Evolutionary conservation across 2,113 vertebrate genomes (phyloP).

Genomic region (Lucifuga dentata): DNA sequence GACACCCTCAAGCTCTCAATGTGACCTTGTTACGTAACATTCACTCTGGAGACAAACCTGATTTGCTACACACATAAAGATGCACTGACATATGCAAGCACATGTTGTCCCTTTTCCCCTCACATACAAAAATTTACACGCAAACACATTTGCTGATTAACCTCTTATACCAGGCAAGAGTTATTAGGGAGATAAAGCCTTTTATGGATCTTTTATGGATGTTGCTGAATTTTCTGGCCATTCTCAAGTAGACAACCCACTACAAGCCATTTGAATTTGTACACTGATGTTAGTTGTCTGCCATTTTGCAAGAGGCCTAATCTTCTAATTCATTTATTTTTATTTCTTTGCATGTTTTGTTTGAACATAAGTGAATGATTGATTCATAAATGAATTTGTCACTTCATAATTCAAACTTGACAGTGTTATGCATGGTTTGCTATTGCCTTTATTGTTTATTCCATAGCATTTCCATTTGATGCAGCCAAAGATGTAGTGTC

Average conservation of each 20-base stretch:
- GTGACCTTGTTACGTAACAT: constrained; percentile 70
- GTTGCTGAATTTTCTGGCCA: constrained; percentile 53
- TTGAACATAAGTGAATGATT: constrained; percentile 13
- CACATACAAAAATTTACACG: constrained; percentile 19
- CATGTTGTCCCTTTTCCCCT: constrained; percentile 28
- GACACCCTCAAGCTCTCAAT: constrained; percentile 59
- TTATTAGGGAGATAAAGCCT: no score
- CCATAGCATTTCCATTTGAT: constrained; percentile 21
- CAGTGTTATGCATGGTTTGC: constrained; percentile 14
- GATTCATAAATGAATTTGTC: constrained; percentile 12
- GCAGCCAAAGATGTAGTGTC: constrained; percentile 32
- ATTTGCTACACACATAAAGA: constrained; percentile 38
- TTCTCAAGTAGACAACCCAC: constrained; percentile 38
- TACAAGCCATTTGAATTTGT: constrained; percentile 41
- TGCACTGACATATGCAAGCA: constrained; percentile 31
- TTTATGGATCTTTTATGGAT: constrained; percentile 62
- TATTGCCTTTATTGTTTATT: constrained; percentile 8
- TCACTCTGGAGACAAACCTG: constrained; percentile 43
- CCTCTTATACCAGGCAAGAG: no score
- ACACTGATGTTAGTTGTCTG: constrained; percentile 24
- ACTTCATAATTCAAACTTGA: constrained; percentile 4
- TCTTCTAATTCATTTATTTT: constrained; percentile 4
- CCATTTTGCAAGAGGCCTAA: constrained; percentile 5
- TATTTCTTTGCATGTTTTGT: not conserved
- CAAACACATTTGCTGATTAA: constrained; percentile 14